Conservation (phyloP, 2,797 vertebrate species). For the Gallinago stenura region DNA sequence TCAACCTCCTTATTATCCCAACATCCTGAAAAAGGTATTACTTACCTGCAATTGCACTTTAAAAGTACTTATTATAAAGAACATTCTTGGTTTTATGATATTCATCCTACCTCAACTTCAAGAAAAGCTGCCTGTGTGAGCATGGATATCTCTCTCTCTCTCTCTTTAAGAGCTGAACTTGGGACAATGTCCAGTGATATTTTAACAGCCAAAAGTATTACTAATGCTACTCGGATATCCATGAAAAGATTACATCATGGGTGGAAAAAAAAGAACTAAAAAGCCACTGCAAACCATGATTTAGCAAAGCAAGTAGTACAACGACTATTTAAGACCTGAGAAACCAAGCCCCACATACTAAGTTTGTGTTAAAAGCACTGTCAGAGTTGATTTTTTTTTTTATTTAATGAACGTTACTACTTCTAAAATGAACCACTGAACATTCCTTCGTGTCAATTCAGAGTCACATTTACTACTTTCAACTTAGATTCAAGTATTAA, state of each 20-base stretch:
- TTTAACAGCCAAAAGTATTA: background rate
- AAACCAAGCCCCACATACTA: background rate
- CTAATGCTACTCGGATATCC: background rate
- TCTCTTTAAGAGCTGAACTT: background rate
- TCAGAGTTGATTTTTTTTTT: background rate
- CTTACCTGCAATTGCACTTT: conserved; percentile 29
- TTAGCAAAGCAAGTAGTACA: background rate
- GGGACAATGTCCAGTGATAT: background rate
- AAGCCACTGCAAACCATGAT: background rate
- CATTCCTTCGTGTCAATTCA: background rate
- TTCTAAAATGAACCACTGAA: background rate
- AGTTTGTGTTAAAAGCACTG: background rate
- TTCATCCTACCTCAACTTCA: background rate
- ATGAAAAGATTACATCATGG: background rate
- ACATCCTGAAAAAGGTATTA: background rate
- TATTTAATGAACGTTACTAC: background rate
- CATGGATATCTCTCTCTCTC: accelerated
- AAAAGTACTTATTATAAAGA: background rate
- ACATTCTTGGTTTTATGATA: background rate
- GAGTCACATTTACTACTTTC: background rate
- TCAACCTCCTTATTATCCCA: background rate
- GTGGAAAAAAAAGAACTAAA: background rate
- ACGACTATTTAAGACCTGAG: background rate
- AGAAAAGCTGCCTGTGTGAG: background rate
- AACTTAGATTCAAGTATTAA: background rate